Base-by-base conservation (phyloP, 2,797 vertebrate species). In the Scolopax bukidnonensis region DNA sequence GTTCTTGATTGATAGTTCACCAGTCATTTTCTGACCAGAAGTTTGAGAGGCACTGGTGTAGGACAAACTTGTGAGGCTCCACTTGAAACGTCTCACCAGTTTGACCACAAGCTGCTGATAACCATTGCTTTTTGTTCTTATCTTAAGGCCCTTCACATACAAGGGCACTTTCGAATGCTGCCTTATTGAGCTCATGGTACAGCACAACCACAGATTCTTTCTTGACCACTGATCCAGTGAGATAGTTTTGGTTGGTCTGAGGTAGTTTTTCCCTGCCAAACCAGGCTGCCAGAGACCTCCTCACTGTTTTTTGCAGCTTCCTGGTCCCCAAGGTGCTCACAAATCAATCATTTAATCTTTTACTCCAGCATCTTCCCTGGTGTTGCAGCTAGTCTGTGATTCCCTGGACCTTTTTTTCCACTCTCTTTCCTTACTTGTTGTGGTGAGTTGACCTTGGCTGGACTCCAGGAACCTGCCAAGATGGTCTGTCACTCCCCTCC, bases 301-400 rank as follows among this genome's bases (percentile, higher is more conserved):
- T 48, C 32, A 45, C 24, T 61, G 21, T 48, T 71, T 89, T 27
- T 65, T 48, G n/a, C 38, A 71, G 30, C 10, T 74, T 48, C 11
- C 1, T 45, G 3, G 1, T 48, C 12, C 21, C 48, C 9, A 4
- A 4, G 17, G 36, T 48, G 28, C 36, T 68, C 3, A 2, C 7
- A 1, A 75, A 84, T 41, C 10, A 41, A 15, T 12, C 3, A 27
- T 60, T 84, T 53, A 23, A 4, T 64, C 56, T 51, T 76, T 57
- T 36, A 33, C 8, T 48, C 21, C 20, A 5, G 27, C 32, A 17
- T 18, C 48, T 67, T 67, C 38, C 12, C 50, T 12, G 4, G 1
- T 33, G 25, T 75, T 83, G 67, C 18, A 65, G 40, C 8, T 51
- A 47, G 25, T 36, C 25, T 50, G 38, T 32, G 3, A 64, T 47